Percentiles rank a stretch among this genome's conserved stretches.
phyloP scores from a whole-genome alignment of 2,888 invertebrate genomes.

The Heliconius ismenius region DNA sequence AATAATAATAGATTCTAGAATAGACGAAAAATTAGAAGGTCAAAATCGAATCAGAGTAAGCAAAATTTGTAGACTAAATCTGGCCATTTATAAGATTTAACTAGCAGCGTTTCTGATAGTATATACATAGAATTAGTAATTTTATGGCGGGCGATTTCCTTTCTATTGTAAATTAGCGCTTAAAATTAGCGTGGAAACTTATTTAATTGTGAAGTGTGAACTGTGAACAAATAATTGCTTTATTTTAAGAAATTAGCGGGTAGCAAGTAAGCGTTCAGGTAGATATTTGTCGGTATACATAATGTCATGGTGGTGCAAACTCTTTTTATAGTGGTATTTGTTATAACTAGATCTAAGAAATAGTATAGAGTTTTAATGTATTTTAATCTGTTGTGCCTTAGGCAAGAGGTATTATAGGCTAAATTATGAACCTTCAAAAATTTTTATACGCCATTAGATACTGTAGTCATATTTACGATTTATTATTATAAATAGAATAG shows the following conservation, averaged over 20 bases:
- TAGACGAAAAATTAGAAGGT: conserved; percentile 67
- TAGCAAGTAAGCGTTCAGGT: conserved; percentile 45
- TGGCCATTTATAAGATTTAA: conserved; percentile 62
- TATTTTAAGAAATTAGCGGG: conserved; percentile 44
- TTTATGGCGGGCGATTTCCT: conserved; percentile 68
- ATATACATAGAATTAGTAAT: conserved; percentile 58
- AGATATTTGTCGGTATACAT: conserved; percentile 54
- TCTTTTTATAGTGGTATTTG: conserved; percentile 66
- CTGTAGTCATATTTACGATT: conserved; percentile 43
- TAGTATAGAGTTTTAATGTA: conserved; percentile 60
- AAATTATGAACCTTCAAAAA: conserved; percentile 38
- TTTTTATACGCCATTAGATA: conserved; percentile 42
- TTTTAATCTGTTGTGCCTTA: conserved; percentile 64
- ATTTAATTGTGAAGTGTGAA: conserved; percentile 47
- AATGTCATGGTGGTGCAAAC: conserved; percentile 80
- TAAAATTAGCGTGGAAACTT: conserved; percentile 50
- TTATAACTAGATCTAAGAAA: conserved; percentile 67
- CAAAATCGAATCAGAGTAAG: conserved; percentile 57
- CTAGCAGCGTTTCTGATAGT: conserved; percentile 66
- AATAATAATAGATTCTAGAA: conserved; percentile 64
- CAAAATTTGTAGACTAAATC: conserved; percentile 66
- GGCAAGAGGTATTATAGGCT: conserved; percentile 55
- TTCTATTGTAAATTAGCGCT: conserved; percentile 69
- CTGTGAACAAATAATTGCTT: conserved; percentile 49
- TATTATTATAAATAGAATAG: conserved; percentile 62